phyloP scores from a whole-genome alignment of 2,888 invertebrate genomes.

The Nephrotoma flavescens region DNA sequence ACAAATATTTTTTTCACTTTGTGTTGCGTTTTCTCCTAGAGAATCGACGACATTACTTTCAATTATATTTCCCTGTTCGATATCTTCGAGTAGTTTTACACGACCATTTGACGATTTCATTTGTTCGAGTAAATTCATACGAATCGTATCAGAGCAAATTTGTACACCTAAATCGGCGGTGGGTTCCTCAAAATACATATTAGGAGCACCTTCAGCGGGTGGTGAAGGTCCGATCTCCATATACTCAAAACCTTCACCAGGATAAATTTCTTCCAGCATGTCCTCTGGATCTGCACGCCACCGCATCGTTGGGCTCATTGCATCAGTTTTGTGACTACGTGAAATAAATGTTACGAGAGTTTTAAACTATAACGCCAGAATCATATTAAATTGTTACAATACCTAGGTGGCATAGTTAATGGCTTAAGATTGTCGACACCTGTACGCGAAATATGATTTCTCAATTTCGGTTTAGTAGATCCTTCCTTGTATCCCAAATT shows the following conservation, averaged over 20 bases:
- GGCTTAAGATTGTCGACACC: conserved; percentile 32
- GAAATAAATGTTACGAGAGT: conserved; percentile 8
- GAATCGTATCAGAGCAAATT: conserved; percentile 57
- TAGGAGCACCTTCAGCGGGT: conserved; percentile 65
- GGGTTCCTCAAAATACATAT: conserved; percentile 63
- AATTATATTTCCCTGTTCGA: conserved; percentile 51
- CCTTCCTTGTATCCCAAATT: conserved; percentile 49
- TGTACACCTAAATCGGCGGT: conserved; percentile 54
- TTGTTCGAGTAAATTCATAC: conserved; percentile 58
- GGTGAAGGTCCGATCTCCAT: conserved; percentile 69
- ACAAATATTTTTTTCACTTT: conserved; percentile 53
- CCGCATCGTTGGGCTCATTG: conserved; percentile 36
- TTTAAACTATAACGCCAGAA: background rate
- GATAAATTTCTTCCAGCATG: conserved; percentile 46
- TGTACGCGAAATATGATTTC: conserved; percentile 26
- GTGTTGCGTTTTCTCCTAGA: conserved; percentile 38
- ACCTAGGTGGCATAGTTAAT: conserved; percentile 22
- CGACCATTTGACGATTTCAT: conserved; percentile 54
- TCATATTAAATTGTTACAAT: background rate
- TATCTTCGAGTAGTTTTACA: conserved; percentile 52
- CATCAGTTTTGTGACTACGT: conserved; percentile 34
- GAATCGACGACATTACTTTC: conserved; percentile 38
- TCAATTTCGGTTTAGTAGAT: conserved; percentile 26
- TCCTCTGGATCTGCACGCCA: conserved; percentile 40
- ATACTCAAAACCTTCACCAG: conserved; percentile 51